Evolutionary conservation across 2,113 vertebrate species (phyloP).

Genomic region (Rhynchomys soricoides): DNA sequence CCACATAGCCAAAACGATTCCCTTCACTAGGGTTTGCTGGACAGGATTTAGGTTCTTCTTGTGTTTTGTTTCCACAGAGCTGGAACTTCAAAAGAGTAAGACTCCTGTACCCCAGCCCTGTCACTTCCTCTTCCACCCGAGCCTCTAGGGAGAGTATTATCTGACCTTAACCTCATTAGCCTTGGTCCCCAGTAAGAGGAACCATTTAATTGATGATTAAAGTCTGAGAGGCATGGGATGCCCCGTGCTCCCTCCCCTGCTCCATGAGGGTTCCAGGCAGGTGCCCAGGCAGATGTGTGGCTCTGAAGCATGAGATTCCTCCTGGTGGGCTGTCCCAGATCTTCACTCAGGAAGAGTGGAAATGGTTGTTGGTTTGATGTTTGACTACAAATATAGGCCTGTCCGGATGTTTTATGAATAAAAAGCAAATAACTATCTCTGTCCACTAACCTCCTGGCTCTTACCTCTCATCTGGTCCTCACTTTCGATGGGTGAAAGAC

Average conservation of each 20-base stretch:
- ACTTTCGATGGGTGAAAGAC: not conserved
- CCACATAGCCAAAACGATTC: not conserved
- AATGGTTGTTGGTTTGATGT: not conserved
- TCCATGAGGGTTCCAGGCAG: not conserved
- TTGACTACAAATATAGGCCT: not conserved
- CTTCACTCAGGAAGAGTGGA: rapidly evolving
- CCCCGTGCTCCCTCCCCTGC: not conserved
- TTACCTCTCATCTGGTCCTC: not conserved
- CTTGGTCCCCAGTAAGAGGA: not conserved
- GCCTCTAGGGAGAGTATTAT: not conserved
- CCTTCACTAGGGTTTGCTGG: no score
- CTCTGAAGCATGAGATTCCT: not conserved
- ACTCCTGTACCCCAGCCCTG: rapidly evolving
- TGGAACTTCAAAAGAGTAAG: no score
- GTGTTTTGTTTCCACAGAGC: not conserved
- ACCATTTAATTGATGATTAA: not conserved
- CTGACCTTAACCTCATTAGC: not conserved
- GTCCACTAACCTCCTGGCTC: not conserved
- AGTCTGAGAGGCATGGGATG: not conserved
- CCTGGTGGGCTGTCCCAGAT: not conserved
- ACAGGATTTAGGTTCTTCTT: not conserved
- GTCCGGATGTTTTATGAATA: not conserved
- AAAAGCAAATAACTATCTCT: not conserved
- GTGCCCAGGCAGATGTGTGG: not conserved
- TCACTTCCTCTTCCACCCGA: not conserved